phyloP scores from a whole-genome alignment of 2,113 vertebrate genomes.

The Trematocara stigmaticum region DNA sequence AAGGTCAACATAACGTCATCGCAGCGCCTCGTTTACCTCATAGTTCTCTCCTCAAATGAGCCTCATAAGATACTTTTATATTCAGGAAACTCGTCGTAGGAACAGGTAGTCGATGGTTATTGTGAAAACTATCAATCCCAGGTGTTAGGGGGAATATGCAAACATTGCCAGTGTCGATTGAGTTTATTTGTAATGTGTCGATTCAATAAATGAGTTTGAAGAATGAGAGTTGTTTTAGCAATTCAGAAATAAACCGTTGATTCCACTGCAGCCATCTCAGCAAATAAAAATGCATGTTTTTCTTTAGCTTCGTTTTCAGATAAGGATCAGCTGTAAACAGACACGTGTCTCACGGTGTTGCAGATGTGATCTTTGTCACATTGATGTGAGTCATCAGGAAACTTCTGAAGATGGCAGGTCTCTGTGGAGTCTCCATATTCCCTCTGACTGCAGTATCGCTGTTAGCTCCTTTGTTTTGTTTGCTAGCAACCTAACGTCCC shows the following conservation, averaged over 20 bases:
- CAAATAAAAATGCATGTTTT: neutral
- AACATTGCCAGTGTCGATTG: neutral
- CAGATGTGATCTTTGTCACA: neutral
- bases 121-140: neutral
- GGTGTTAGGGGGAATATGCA: rapidly evolving
- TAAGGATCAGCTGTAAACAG: neutral
- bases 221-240: neutral
- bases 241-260: neutral
- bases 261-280: neutral
- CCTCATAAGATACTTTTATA: neutral
- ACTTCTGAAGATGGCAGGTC: neutral
- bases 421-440: neutral
- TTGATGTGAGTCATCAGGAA: neutral
- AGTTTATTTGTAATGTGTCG: neutral
- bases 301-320: neutral
- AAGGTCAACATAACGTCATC: too few relatives aligned
- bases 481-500: neutral
- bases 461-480: neutral
- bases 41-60: neutral
- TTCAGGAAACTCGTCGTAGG: neutral
- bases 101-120: neutral
- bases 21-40: neutral
- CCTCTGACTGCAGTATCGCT: neutral
- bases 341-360: rapidly evolving
- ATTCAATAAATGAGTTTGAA: rapidly evolving